Evolutionary conservation across 2,888 invertebrate genomes (phyloP).

Genomic region (Dromius quadrimaculatus): DNA sequence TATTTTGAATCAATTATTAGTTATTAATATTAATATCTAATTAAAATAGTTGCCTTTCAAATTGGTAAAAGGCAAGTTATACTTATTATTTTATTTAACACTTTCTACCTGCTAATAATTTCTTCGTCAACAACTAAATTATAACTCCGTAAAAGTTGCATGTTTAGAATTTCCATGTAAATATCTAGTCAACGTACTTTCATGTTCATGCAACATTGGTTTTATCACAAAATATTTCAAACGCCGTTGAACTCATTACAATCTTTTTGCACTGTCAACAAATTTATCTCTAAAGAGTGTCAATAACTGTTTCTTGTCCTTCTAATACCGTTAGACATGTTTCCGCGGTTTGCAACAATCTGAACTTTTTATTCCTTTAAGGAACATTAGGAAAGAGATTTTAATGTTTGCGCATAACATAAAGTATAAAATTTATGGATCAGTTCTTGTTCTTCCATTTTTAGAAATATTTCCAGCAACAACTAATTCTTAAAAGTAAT

Average conservation of each 20-base stretch:
- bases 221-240: conserved; percentile 20
- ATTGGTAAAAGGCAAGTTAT: too few species aligned
- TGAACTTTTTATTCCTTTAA: conserved; percentile 12
- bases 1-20: too few species aligned
- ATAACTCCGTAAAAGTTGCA: too few species aligned
- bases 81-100: too few species aligned
- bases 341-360: conserved; percentile 2
- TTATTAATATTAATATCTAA: too few species aligned
- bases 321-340: conserved; percentile 18
- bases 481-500: too few species aligned
- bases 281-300: conserved; percentile 28
- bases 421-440: conserved; percentile 12
- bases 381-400: conserved; percentile 24
- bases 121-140: too few species aligned
- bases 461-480: too few species aligned
- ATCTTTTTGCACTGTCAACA: conserved; percentile 26
- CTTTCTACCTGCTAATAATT: too few species aligned
- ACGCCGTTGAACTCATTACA: conserved; percentile 40
- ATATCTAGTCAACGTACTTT: background rate
- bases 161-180: background rate
- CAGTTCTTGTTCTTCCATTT: conserved; percentile 18
- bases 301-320: conserved; percentile 35
- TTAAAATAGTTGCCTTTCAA: too few species aligned
- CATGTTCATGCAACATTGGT: conserved; percentile 7
- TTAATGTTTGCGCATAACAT: conserved; percentile 24